These are phyloP conservation scores for Salarias fasciatus DNA, from an alignment of 2,797 vertebrate species.

Conservation along the genomic window DNA sequence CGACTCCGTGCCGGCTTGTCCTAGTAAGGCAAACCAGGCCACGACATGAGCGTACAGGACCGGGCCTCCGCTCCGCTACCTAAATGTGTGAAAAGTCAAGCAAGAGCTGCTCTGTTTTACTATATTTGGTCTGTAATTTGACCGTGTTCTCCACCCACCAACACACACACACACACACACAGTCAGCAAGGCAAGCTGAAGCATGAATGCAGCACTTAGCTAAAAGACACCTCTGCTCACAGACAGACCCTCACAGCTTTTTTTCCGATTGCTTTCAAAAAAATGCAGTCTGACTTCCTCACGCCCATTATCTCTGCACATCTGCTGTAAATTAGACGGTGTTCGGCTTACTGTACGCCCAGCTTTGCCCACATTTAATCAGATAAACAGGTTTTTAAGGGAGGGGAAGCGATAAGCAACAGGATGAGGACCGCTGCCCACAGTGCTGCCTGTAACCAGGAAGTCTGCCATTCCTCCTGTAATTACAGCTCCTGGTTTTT, in stretches of 20 bases:
- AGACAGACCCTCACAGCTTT: background rate
- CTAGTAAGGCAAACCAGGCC: constrained; percentile 74
- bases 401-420: constrained; percentile 11
- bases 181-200: constrained; percentile 4
- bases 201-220: constrained; percentile 17
- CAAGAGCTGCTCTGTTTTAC: constrained; percentile 41
- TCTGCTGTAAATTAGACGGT: constrained; percentile 15
- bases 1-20: constrained; percentile 72
- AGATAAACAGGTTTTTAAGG: constrained; percentile 25
- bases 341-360: constrained; percentile 7
- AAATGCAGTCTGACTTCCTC: constrained; percentile 21
- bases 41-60: too few relatives aligned
- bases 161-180: constrained; percentile 8
- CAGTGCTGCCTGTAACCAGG: constrained; percentile 7
- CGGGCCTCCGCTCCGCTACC: background rate
- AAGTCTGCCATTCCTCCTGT: background rate
- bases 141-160: constrained; percentile 55
- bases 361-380: constrained; percentile 13
- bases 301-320: constrained; percentile 13
- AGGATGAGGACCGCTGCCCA: constrained; percentile 6
- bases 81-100: constrained; percentile 39
- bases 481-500: constrained; percentile 9
- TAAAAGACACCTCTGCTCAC: constrained; percentile 13
- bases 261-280: constrained; percentile 22
- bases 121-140: constrained; percentile 65